A percentile compares a stretch with the other conserved stretches of the same genome.
These are phyloP conservation scores for Macropis europaea DNA, from an alignment of 2,888 invertebrate genomes.

Conservation along the genomic window DNA sequence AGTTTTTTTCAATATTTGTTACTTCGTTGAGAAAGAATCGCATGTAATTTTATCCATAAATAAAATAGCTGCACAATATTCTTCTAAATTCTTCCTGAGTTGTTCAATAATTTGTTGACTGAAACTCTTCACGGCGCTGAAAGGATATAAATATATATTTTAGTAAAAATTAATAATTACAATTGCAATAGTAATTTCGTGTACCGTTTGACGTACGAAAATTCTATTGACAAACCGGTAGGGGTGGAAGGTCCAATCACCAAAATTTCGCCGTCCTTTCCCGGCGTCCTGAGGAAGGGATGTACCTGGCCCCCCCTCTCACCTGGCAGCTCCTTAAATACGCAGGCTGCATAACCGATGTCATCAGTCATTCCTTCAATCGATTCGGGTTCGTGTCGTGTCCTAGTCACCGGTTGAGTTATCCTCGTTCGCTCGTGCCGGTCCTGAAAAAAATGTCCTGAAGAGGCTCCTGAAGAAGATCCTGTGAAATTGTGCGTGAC, in stretches of 20 bases:
- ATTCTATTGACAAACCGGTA: background rate
- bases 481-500: background rate
- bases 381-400: conserved; percentile 4
- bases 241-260: background rate
- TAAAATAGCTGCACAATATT: too few relatives aligned
- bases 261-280: background rate
- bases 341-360: conserved; percentile 30
- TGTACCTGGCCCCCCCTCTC: conserved; percentile 42
- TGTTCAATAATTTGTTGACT: too few relatives aligned
- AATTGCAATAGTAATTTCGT: accelerated
- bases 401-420: background rate
- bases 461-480: conserved; percentile 15
- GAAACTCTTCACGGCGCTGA: background rate
- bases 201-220: background rate
- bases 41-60: too few relatives aligned
- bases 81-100: too few relatives aligned
- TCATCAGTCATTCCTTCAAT: conserved; percentile 49
- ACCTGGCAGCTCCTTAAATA: conserved; percentile 45
- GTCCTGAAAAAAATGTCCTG: background rate
- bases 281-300: conserved; percentile 24
- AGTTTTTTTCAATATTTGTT: too few relatives aligned
- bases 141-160: background rate
- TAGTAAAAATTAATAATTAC: too few relatives aligned
- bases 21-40: too few relatives aligned
- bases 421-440: background rate